A percentile compares a stretch with the other conserved stretches of the same genome.
phyloP scores from a whole-genome alignment of 2,888 invertebrate genomes.

The Buathra laborator region DNA sequence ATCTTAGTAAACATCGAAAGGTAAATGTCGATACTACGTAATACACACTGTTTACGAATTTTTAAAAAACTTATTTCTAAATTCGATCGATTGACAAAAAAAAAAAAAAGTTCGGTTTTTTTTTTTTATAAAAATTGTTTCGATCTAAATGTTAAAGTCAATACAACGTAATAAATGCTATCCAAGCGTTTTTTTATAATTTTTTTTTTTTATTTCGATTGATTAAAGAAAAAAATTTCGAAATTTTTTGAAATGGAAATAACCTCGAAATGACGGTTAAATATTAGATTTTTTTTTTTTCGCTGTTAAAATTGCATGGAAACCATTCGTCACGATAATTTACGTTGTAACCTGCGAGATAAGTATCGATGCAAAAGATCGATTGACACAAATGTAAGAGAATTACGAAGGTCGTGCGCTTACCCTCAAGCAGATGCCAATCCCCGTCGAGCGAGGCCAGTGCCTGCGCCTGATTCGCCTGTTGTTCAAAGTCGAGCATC shows the following conservation, averaged over 20 bases:
- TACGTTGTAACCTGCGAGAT: background rate
- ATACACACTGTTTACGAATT: background rate
- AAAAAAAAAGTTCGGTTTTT: background rate
- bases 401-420: conserved; percentile 79
- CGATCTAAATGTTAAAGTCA: background rate
- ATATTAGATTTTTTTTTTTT: no score
- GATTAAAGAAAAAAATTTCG: no score
- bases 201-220: no score
- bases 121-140: background rate
- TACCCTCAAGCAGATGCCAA: conserved; percentile 81
- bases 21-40: background rate
- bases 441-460: conserved; percentile 78
- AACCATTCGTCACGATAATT: conserved; percentile 4
- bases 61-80: background rate
- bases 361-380: conserved; percentile 3
- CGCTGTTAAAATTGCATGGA: background rate
- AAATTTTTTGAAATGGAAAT: no score
- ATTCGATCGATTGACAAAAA: background rate
- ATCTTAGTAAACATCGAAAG: background rate
- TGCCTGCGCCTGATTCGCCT: conserved; percentile 79
- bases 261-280: no score
- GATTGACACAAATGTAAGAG: conserved; percentile 54
- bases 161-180: background rate
- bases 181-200: background rate
- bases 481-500: conserved; percentile 82